A percentile compares a stretch with the other conserved stretches of the same genome.
phyloP scores from a whole-genome alignment of 2,797 vertebrate genomes.

The Harpagifer antarcticus region DNA sequence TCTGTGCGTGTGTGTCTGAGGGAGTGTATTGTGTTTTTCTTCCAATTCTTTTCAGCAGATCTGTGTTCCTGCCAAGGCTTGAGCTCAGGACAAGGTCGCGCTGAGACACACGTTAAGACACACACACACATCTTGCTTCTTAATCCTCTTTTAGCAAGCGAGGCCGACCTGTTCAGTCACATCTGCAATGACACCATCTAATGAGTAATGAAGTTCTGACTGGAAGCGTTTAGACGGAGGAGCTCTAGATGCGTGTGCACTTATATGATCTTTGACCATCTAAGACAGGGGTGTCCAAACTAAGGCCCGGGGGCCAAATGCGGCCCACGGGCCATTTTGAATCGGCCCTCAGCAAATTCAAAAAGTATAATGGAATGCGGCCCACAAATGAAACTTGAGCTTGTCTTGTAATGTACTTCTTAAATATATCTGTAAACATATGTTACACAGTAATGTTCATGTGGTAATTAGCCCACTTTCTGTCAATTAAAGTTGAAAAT shows the following conservation, averaged over 20 bases:
- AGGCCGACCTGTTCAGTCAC: slow-evolving; percentile 60
- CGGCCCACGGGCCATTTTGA: background rate
- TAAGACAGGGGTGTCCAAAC: too few species aligned
- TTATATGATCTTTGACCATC: too few species aligned
- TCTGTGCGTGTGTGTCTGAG: slow-evolving; percentile 52
- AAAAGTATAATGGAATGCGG: too few species aligned
- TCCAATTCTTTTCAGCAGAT: slow-evolving; percentile 67
- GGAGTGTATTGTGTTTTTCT: slow-evolving; percentile 71
- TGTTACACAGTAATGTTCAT: too few species aligned
- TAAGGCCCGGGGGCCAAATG: too few species aligned
- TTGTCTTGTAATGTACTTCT: too few species aligned
- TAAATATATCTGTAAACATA: too few species aligned
- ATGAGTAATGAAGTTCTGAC: slow-evolving; percentile 35
- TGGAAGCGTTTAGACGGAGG: background rate
- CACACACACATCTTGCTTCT: slow-evolving; percentile 44
- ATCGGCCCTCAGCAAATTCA: too few species aligned
- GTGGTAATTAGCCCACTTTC: too few species aligned
- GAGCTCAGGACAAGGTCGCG: slow-evolving; percentile 61
- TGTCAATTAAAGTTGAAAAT: too few species aligned
- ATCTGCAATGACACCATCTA: slow-evolving; percentile 51
- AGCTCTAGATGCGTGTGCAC: background rate
- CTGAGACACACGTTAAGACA: slow-evolving; percentile 6
- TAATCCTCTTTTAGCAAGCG: slow-evolving; percentile 52
- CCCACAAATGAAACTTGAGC: too few species aligned
- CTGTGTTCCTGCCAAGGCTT: slow-evolving; percentile 54